Evolutionary conservation across 64 coral and sea anemone species (phyloP).

Genomic region (Stichodactyla helianthus): DNA sequence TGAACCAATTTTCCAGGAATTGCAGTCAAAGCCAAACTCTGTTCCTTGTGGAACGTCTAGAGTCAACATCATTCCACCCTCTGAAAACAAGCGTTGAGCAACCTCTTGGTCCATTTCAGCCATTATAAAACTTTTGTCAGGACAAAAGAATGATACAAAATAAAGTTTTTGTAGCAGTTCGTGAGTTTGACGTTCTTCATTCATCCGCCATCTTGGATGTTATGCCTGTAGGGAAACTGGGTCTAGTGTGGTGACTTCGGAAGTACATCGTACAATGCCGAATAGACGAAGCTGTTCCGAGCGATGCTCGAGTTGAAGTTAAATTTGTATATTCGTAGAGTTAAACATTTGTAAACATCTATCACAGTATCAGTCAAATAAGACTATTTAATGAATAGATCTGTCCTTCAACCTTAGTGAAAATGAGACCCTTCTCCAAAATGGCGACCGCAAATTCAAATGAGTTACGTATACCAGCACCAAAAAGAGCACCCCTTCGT

Average conservation of each 20-base stretch:
- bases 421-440: no score
- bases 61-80: conserved; percentile 66
- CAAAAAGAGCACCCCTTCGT: no score
- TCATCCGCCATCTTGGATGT: not conserved
- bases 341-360: no score
- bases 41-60: conserved; percentile 78
- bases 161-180: not conserved
- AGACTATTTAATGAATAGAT: no score
- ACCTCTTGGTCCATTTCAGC: conserved; percentile 64
- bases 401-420: no score
- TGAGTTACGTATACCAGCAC: no score
- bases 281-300: no score
- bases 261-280: no score
- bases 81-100: conserved; percentile 52
- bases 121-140: not conserved
- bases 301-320: no score
- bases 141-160: not conserved
- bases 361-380: no score
- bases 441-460: no score
- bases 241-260: not conserved
- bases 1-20: conserved; percentile 78
- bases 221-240: not conserved
- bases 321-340: no score
- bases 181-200: not conserved
- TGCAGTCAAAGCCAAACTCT: conserved; percentile 92